Evolutionary conservation across 2,113 vertebrate genomes (phyloP).

Genomic region (Otocyon megalotis): DNA sequence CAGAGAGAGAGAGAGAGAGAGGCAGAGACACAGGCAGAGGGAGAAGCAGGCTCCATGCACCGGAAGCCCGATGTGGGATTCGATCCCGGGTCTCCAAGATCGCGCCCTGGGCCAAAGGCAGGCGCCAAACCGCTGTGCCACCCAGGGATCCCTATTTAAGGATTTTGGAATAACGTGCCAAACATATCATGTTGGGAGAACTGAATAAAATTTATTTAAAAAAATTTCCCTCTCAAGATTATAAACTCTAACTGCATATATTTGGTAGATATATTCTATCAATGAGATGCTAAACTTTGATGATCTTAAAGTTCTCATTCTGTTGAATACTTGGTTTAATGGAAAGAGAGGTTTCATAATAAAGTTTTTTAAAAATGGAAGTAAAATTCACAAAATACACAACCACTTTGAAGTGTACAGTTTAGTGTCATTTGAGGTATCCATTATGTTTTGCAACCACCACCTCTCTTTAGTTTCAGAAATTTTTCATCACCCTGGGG

Average conservation of each 20-base stretch:
- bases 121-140: too few species aligned
- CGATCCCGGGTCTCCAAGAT: too few species aligned
- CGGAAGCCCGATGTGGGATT: too few species aligned
- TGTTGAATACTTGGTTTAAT: neutral
- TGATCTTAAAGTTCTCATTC: neutral
- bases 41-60: too few species aligned
- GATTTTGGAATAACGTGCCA: neutral
- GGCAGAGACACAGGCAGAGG: too few species aligned
- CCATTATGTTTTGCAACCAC: neutral
- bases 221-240: neutral
- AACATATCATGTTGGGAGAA: neutral
- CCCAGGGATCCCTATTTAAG: too few species aligned
- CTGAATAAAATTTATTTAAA: neutral
- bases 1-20: too few species aligned
- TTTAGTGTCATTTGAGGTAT: neutral
- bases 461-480: neutral
- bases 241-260: neutral
- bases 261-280: neutral
- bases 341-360: neutral
- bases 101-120: too few species aligned
- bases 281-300: neutral
- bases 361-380: neutral
- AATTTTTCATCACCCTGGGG: neutral
- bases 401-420: neutral
- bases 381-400: neutral